Conservation (phyloP, 2,888 invertebrate genomes). For the Cephonodes hylas region DNA sequence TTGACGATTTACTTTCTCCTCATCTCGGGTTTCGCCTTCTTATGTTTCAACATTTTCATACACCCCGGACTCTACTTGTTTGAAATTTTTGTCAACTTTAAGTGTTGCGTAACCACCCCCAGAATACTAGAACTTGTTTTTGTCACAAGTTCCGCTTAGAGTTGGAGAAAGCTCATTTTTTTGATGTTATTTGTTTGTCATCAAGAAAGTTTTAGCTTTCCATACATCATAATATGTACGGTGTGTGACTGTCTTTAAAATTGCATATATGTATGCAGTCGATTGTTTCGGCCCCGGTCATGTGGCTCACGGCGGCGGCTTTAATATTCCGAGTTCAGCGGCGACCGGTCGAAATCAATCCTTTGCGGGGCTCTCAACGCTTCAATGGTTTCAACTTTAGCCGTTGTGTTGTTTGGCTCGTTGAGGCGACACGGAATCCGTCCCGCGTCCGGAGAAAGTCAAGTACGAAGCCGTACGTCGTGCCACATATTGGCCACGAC, state of each 20-base stretch:
- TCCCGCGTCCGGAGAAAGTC: slow-evolving; percentile 68
- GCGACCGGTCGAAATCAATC: slow-evolving; percentile 70
- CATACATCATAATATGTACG: slow-evolving; percentile 26
- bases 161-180: slow-evolving; percentile 65
- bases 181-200: slow-evolving; percentile 46
- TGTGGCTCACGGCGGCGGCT: slow-evolving; percentile 52
- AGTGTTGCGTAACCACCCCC: slow-evolving; percentile 61
- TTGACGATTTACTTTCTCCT: slow-evolving; percentile 59
- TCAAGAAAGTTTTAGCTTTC: slow-evolving; percentile 42
- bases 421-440: slow-evolving; percentile 72
- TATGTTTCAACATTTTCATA: slow-evolving; percentile 58
- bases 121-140: slow-evolving; percentile 60
- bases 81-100: slow-evolving; percentile 63
- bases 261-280: slow-evolving; percentile 20
- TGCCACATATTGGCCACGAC: slow-evolving; percentile 53
- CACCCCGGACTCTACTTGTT: slow-evolving; percentile 37
- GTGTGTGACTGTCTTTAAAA: slow-evolving; percentile 33
- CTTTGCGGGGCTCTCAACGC: slow-evolving; percentile 60
- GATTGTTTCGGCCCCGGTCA: slow-evolving; percentile 23
- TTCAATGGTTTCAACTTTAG: slow-evolving; percentile 66
- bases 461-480: slow-evolving; percentile 65
- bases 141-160: slow-evolving; percentile 51
- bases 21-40: slow-evolving; percentile 44
- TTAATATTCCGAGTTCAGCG: slow-evolving; percentile 47
- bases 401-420: slow-evolving; percentile 70